These are phyloP conservation scores for Trileptium ribeirensis DNA, from an alignment of 2,888 invertebrate genomes.

Conservation along the genomic window DNA sequence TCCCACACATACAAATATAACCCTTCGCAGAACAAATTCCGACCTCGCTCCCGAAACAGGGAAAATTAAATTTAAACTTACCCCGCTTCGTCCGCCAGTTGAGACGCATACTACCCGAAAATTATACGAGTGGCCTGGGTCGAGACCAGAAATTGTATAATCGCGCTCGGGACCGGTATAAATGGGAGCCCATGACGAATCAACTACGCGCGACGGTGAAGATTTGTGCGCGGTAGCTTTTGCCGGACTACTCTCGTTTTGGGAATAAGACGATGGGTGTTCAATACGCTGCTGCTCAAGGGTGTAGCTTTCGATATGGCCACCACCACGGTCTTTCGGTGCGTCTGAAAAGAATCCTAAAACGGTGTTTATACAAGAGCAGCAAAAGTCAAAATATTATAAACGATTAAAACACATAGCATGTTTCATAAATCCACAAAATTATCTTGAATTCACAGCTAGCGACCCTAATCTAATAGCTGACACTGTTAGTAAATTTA, in stretches of 20 bases:
- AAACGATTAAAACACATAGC: no score
- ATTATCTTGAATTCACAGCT: no score
- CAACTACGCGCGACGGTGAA: neutral
- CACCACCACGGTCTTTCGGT: slow-evolving; percentile 68
- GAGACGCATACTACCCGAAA: slow-evolving; percentile 69
- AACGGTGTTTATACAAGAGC: no score
- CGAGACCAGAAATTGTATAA: slow-evolving; percentile 70
- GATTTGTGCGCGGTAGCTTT: neutral
- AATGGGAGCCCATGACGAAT: slow-evolving; percentile 54
- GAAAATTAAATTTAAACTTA: slow-evolving; percentile 41
- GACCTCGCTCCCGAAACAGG: no score
- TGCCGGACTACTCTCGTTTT: neutral
- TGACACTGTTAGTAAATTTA: no score
- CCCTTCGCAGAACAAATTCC: no score
- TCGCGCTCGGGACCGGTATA: slow-evolving; percentile 71
- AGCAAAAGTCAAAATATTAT: no score
- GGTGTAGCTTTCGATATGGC: slow-evolving; percentile 63
- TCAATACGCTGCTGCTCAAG: slow-evolving; percentile 56
- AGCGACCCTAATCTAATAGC: no score
- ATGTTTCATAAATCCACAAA: no score
- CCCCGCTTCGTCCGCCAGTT: slow-evolving; percentile 67
- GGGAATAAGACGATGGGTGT: no score
- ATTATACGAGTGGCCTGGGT: slow-evolving; percentile 71
- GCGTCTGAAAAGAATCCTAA: slow-evolving; percentile 60
- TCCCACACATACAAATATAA: no score